Percentiles rank a stretch among this genome's conserved stretches.
These are phyloP conservation scores for Pseudoips prasinana DNA, from an alignment of 2,888 invertebrate genomes.

Conservation along the genomic window DNA sequence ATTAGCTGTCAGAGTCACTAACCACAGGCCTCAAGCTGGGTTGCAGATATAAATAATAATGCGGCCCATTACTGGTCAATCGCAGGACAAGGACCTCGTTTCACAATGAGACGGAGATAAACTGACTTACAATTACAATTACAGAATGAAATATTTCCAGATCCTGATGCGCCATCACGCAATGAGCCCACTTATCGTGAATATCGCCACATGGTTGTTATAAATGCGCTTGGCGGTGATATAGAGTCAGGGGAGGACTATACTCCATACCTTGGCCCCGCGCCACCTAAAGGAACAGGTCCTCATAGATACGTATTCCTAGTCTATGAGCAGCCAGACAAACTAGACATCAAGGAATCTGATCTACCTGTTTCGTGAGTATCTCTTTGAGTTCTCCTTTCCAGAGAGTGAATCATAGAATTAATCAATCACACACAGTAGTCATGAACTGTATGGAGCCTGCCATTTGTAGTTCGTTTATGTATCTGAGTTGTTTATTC, in stretches of 20 bases:
- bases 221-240: not conserved
- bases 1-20: not conserved
- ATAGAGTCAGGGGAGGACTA: not conserved
- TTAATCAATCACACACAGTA: too few species aligned
- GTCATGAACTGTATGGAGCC: too few species aligned
- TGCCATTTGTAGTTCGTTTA: not conserved
- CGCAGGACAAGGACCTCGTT: too few species aligned
- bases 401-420: too few species aligned
- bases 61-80: not conserved
- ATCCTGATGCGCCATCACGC: conserved; percentile 26
- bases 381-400: too few species aligned
- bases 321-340: not conserved
- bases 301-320: not conserved
- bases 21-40: not conserved
- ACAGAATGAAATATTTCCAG: not conserved
- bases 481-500: not conserved
- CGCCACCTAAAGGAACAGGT: not conserved
- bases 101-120: not conserved
- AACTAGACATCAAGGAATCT: not conserved
- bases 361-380: too few species aligned
- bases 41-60: not conserved
- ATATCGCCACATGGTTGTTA: conserved; percentile 31
- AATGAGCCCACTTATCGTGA: conserved; percentile 12
- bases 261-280: not conserved
- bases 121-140: not conserved